Evolutionary conservation across 2,797 vertebrate genomes (phyloP).

Genomic region (Urocyon cinereoargenteus): DNA sequence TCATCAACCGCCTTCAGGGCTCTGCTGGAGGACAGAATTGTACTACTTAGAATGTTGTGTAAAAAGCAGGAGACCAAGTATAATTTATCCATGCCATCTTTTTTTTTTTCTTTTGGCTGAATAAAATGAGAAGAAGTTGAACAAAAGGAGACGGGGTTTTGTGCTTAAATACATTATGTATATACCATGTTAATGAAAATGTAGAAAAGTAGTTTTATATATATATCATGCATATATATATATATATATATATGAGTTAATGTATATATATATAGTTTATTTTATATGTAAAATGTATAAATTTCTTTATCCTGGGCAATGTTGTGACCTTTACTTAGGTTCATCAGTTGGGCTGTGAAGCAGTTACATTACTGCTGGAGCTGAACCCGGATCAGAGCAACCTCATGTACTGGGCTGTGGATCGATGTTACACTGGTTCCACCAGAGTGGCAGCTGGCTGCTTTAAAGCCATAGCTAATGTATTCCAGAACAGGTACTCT

Average conservation of each 20-base stretch:
- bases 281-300: not conserved
- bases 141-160: not conserved
- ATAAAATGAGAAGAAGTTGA: not conserved
- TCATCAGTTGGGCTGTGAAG: conserved; percentile 98
- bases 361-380: conserved; percentile 97
- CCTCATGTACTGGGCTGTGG: conserved; percentile 99
- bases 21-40: not conserved
- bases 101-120: not conserved
- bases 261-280: no score
- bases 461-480: conserved; percentile 98
- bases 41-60: not conserved
- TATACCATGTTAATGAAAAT: not conserved
- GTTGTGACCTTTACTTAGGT: conserved; percentile 88
- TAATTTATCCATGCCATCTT: not conserved
- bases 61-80: not conserved
- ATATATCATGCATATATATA: no score
- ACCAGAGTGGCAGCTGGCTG: conserved; percentile 96
- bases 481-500: conserved; percentile 97
- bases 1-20: not conserved
- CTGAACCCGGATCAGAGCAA: conserved; percentile 99
- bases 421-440: conserved; percentile 98
- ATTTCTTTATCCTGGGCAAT: not conserved
- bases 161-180: not conserved
- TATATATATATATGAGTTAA: no score
- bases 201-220: not conserved